phyloP scores from a whole-genome alignment of 2,797 vertebrate genomes.

The Typhlichthys eigenmanni region DNA sequence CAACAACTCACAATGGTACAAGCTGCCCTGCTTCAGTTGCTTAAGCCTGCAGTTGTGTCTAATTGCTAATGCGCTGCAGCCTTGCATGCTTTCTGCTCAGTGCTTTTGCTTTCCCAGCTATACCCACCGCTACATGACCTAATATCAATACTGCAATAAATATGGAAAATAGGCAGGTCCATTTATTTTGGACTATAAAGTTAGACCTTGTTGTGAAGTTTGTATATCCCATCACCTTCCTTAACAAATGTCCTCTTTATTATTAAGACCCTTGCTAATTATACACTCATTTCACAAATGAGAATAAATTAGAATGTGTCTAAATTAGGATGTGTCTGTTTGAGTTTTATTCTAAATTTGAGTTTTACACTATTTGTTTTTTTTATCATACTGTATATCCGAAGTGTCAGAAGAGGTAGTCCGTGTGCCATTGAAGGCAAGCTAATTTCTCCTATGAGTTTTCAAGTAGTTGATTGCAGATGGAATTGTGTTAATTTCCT shows the following conservation, averaged over 20 bases:
- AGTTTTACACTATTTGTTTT: too few species aligned
- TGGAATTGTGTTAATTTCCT: slow-evolving; percentile 75
- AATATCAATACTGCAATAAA: slow-evolving; percentile 14
- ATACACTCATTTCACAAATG: slow-evolving; percentile 4
- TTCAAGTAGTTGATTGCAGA: slow-evolving; percentile 46
- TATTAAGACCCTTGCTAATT: slow-evolving; percentile 19
- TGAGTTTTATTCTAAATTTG: too few species aligned
- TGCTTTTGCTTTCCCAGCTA: too few species aligned
- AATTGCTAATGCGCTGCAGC: too few species aligned
- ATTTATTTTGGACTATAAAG: slow-evolving; percentile 15
- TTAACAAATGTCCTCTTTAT: slow-evolving; percentile 23
- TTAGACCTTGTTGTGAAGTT: too few species aligned
- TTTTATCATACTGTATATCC: too few species aligned
- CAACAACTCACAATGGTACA: slow-evolving; percentile 19
- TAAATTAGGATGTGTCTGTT: too few species aligned
- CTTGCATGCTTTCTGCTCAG: too few species aligned
- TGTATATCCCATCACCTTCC: slow-evolving; percentile 17
- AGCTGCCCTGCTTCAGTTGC: background rate
- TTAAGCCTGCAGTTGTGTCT: too few species aligned
- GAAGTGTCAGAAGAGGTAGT: too few species aligned
- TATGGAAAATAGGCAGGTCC: slow-evolving; percentile 15
- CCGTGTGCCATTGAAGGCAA: background rate
- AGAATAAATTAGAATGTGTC: slow-evolving; percentile 9
- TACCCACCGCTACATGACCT: background rate
- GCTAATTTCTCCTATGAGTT: background rate